These are phyloP conservation scores for Colinus virginianus DNA, from an alignment of 2,113 vertebrate genomes.

Conservation along the genomic window DNA sequence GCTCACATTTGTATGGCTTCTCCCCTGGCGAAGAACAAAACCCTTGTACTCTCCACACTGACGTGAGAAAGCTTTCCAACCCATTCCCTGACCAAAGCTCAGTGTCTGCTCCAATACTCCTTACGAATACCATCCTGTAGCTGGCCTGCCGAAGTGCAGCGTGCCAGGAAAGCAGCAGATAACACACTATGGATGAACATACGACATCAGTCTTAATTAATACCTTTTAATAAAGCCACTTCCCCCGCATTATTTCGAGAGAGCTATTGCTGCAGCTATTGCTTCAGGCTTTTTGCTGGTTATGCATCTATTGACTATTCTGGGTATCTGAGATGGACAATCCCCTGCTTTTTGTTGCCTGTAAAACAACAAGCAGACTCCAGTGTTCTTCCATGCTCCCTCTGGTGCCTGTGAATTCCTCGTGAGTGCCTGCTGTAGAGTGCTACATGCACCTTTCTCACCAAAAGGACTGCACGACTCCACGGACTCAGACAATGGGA, in stretches of 20 bases:
- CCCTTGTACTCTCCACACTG: background rate
- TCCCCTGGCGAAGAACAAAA: constrained; percentile 78
- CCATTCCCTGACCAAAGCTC: background rate
- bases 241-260: background rate
- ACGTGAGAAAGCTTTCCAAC: background rate
- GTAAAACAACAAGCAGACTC: background rate
- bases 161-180: background rate
- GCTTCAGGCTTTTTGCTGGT: background rate
- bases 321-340: background rate
- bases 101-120: background rate
- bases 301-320: background rate
- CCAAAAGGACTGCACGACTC: background rate
- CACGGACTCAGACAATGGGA: background rate
- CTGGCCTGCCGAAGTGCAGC: background rate
- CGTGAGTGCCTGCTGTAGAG: background rate
- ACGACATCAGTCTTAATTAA: background rate
- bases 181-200: background rate
- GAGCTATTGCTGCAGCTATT: background rate
- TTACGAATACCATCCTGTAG: background rate
- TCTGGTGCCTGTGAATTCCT: background rate
- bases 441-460: background rate
- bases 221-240: background rate
- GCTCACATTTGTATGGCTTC: constrained; percentile 88
- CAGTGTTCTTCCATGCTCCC: rapidly evolving
- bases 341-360: background rate